A percentile compares a stretch with the other conserved stretches of the same genome.
Conservation (phyloP, 2,113 vertebrate genomes). For the Xiphophorus couchianus region DNA sequence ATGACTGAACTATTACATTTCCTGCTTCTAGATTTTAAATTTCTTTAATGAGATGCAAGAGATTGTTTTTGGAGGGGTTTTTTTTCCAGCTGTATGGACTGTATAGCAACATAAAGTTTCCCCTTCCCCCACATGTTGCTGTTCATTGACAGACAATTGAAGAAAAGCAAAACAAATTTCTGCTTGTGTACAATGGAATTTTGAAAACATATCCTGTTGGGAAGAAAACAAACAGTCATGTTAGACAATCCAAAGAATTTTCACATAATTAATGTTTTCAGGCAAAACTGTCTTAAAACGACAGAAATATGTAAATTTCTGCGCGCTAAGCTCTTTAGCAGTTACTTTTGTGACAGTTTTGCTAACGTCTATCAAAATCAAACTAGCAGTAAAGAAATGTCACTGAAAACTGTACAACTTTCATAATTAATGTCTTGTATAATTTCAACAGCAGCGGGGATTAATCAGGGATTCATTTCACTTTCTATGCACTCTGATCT, state of each 20-base stretch:
- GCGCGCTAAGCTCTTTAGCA: no score
- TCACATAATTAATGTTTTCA: not conserved
- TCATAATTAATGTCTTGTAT: no score
- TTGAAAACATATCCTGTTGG: not conserved
- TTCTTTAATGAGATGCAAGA: not conserved
- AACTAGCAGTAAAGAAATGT: not conserved
- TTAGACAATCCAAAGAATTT: no score
- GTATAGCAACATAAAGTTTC: not conserved
- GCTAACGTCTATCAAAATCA: no score
- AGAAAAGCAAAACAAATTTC: not conserved
- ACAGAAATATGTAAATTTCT: not conserved
- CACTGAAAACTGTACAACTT: no score
- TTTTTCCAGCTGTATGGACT: not conserved
- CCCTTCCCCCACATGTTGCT: not conserved
- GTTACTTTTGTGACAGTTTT: no score
- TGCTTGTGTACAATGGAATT: not conserved
- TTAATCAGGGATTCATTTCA: not conserved
- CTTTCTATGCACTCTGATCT: not conserved
- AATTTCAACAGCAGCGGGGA: no score
- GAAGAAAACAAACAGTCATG: not conserved
- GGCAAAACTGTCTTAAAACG: not conserved
- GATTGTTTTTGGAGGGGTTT: not conserved
- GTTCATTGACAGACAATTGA: not conserved
- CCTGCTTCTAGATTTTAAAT: not conserved
- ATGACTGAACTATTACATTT: not conserved